phyloP scores from a whole-genome alignment of 2,113 vertebrate species.

The Dipodomys ordii region DNA sequence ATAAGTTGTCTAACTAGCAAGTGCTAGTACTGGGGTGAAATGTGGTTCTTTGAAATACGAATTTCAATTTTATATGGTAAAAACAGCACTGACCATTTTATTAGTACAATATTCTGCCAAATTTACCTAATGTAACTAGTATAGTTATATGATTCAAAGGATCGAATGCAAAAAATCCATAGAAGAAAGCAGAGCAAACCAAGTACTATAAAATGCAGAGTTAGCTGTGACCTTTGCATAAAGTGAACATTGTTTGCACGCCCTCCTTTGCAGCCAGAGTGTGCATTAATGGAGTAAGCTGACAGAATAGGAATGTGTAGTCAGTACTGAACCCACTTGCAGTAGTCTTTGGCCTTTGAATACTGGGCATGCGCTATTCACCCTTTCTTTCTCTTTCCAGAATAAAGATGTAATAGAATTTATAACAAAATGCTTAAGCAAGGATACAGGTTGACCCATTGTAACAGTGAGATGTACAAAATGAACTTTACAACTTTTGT shows the following conservation, averaged over 20 bases:
- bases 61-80: neutral
- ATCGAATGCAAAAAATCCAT: neutral
- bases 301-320: too few species aligned
- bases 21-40: neutral
- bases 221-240: too few species aligned
- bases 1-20: too few species aligned
- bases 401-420: neutral
- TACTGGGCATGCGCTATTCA: neutral
- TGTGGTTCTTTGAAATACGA: neutral
- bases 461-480: too few species aligned
- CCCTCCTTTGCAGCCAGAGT: too few species aligned
- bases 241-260: too few species aligned
- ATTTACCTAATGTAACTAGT: neutral
- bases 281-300: too few species aligned
- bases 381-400: neutral
- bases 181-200: neutral
- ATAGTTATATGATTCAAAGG: neutral
- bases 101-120: neutral
- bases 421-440: too few species aligned
- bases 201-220: neutral
- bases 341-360: conserved; percentile 3
- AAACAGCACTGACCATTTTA: neutral
- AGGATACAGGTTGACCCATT: too few species aligned
- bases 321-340: neutral
- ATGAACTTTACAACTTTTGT: too few species aligned